Conservation (phyloP, 2,888 invertebrate genomes). For the Mimas tiliae region DNA sequence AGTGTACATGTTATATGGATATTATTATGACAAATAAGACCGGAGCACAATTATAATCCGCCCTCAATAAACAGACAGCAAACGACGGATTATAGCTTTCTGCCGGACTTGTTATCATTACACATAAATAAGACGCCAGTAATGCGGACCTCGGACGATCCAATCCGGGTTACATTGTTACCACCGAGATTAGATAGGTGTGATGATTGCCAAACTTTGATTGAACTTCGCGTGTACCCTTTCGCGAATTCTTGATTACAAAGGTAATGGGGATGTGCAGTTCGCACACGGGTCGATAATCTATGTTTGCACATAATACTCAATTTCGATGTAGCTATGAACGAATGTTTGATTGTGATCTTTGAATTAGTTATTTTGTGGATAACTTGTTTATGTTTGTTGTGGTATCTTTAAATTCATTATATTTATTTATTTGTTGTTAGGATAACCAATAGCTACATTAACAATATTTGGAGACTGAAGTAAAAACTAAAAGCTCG, state of each 20-base stretch:
- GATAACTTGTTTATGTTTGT: background rate
- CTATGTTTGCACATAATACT: conserved; percentile 45
- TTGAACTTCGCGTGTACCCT: conserved; percentile 75
- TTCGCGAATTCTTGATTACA: conserved; percentile 73
- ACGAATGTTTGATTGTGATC: background rate
- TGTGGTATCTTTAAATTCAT: too few species aligned
- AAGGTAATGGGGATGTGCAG: conserved; percentile 67
- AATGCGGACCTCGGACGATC: conserved; percentile 69
- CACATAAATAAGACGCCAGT: conserved; percentile 68
- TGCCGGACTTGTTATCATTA: conserved; percentile 64
- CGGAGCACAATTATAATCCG: conserved; percentile 41
- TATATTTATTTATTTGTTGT: background rate
- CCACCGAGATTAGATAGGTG: conserved; percentile 76
- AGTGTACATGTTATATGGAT: conserved; percentile 5
- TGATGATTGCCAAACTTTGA: conserved; percentile 82
- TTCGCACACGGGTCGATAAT: conserved; percentile 44
- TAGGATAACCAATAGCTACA: too few species aligned
- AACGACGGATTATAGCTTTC: conserved; percentile 33
- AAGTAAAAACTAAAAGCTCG: too few species aligned
- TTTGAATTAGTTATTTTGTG: background rate
- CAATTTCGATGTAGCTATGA: conserved; percentile 27
- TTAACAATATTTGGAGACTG: too few species aligned
- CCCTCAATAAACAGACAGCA: conserved; percentile 48
- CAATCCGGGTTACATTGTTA: conserved; percentile 75
- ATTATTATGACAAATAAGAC: conserved; percentile 19